phyloP scores from a whole-genome alignment of 2,797 vertebrate genomes.

The Xerus rutilus region DNA sequence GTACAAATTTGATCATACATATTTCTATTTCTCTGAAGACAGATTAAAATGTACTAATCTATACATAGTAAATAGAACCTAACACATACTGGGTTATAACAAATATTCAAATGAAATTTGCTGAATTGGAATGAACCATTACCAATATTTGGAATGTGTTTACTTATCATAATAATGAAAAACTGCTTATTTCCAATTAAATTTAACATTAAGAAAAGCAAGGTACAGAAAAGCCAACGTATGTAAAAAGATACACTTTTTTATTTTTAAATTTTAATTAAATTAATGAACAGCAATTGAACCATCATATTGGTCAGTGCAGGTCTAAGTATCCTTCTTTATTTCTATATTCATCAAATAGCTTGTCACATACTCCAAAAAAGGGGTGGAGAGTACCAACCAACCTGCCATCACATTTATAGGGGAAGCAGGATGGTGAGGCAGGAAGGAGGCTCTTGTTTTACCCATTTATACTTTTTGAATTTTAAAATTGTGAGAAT shows the following conservation, averaged over 20 bases:
- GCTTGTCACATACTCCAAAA: not conserved
- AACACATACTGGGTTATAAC: not conserved
- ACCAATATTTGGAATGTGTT: not conserved
- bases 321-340: not conserved
- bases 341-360: not conserved
- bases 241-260: not conserved
- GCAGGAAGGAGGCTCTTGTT: not conserved
- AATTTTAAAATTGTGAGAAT: slow-evolving; percentile 13
- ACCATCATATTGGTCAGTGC: no score
- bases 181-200: not conserved
- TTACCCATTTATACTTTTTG: not conserved
- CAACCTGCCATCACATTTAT: not conserved
- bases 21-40: not conserved
- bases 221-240: not conserved
- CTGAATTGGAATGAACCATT: not conserved
- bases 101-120: not conserved
- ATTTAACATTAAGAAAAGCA: slow-evolving; percentile 39
- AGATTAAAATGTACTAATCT: not conserved
- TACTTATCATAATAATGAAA: slow-evolving; percentile 17
- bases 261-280: not conserved
- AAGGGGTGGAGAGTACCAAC: not conserved
- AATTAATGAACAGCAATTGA: no score
- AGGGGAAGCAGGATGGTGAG: not conserved
- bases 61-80: not conserved
- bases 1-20: not conserved